Conservation (phyloP, 1,140 invertebrate genomes). For the Steinernema feltiae region DNA sequence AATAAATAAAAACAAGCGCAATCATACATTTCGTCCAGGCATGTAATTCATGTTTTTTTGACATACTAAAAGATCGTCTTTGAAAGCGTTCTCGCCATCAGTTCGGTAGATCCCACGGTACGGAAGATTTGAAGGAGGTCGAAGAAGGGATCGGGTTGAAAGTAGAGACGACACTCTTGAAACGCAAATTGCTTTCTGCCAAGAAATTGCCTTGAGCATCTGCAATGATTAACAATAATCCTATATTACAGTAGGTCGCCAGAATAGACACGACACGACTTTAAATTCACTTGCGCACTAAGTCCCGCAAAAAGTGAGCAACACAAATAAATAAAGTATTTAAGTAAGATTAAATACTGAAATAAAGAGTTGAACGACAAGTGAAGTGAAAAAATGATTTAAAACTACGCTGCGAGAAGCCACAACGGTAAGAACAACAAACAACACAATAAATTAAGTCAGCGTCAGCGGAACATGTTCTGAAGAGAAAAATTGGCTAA, state of each 20-base stretch:
- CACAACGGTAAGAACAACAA: background rate
- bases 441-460: conserved; percentile 6
- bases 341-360: too few species aligned
- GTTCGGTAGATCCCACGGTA: conserved; percentile 4
- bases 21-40: conserved; percentile 3
- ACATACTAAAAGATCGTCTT: background rate
- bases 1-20: background rate
- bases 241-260: background rate
- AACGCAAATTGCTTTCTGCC: background rate
- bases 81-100: background rate
- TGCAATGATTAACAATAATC: background rate
- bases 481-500: conserved; percentile 4
- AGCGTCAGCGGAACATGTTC: conserved; percentile 19
- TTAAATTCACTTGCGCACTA: too few species aligned
- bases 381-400: too few species aligned
- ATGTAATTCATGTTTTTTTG: background rate
- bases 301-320: too few species aligned
- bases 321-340: too few species aligned
- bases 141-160: background rate
- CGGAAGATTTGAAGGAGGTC: background rate
- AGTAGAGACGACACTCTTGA: background rate
- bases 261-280: too few species aligned
- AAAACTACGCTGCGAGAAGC: background rate
- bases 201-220: background rate
- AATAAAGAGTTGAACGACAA: too few species aligned